phyloP scores from a whole-genome alignment of 2,888 invertebrate genomes.

The Portevinia maculata region DNA sequence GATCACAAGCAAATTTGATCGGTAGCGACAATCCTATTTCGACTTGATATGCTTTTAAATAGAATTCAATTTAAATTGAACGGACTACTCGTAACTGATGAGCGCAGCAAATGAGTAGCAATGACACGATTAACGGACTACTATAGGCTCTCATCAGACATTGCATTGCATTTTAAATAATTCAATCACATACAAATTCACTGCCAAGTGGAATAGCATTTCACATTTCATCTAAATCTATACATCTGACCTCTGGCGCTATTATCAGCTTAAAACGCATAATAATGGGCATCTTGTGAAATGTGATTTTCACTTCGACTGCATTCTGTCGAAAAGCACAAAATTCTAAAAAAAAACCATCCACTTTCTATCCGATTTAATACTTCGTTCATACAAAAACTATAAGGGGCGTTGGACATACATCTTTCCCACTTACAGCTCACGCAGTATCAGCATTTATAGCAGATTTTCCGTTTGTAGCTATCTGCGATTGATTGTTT shows the following conservation, averaged over 20 bases:
- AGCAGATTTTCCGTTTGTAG: background rate
- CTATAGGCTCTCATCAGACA: too few species aligned
- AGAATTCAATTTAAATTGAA: too few species aligned
- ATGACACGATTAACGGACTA: too few species aligned
- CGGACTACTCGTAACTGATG: too few species aligned
- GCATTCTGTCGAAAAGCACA: background rate
- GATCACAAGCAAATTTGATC: too few species aligned
- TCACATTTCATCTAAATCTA: background rate
- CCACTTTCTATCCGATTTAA: background rate
- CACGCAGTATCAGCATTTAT: background rate
- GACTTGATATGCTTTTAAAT: too few species aligned
- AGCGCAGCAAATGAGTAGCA: too few species aligned
- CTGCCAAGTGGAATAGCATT: background rate
- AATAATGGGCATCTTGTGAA: background rate
- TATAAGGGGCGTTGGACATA: conserved; percentile 20
- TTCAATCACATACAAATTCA: background rate
- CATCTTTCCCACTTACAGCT: background rate
- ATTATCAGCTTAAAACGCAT: background rate
- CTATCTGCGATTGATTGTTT: conserved; percentile 25
- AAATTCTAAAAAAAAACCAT: background rate
- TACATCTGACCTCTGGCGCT: background rate
- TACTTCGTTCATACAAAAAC: background rate
- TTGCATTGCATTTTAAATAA: too few species aligned
- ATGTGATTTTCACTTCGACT: conserved; percentile 8
- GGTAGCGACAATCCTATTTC: too few species aligned